Evolutionary conservation across 2,113 vertebrate genomes (phyloP), one percentile per base, ranked within the genome.

Genomic region (Puffinus mauretanicus): DNA sequence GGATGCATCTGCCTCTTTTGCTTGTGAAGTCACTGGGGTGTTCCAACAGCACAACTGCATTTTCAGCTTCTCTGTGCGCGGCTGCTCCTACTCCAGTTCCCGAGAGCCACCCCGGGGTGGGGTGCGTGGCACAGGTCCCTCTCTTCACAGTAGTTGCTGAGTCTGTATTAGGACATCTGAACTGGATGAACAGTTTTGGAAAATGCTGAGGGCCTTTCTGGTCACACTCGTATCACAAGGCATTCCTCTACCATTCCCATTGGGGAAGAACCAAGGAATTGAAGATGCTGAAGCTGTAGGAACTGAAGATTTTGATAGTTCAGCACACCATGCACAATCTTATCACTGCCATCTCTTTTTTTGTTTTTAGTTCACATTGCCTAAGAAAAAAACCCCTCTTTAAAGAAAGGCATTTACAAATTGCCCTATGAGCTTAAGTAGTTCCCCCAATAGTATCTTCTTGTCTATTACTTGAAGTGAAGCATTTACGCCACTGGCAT

Each of bases 21-120:
- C 18, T 25, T 51, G 8, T 44, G 30, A 60, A n/a, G 30, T 29
- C 3, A 2, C 24, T 9, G 7, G 6, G 7, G 17, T 5, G 38
- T 27, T 61, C 38, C 25, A 34, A 42, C 5, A 42, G 20, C 62
- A n/a, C 0, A 0, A 47, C 12, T 34, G 16, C n/a, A 16, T 81
- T 49, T 47, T 47, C 49, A 57, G 26, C 16, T 22, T 30, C 36
- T 51, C 16, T 62, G 29, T 44, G 30, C 4, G 2, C 0, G 3
- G 25, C 47, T 55, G 25, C 47, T 77, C 26, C 38, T 54, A 26
- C 11, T 60, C 7, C 46, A 32, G 30, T 10, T 38, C 51, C 58
- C 1, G 0, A 30, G 25, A 44, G 11, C 36, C 18, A 18, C 13
- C 20, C 4, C 6, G 1, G 6, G 13, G 7, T 36, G 13, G 24